Evolutionary conservation across 2,888 invertebrate species (phyloP).

Genomic region (Portevinia maculata): DNA sequence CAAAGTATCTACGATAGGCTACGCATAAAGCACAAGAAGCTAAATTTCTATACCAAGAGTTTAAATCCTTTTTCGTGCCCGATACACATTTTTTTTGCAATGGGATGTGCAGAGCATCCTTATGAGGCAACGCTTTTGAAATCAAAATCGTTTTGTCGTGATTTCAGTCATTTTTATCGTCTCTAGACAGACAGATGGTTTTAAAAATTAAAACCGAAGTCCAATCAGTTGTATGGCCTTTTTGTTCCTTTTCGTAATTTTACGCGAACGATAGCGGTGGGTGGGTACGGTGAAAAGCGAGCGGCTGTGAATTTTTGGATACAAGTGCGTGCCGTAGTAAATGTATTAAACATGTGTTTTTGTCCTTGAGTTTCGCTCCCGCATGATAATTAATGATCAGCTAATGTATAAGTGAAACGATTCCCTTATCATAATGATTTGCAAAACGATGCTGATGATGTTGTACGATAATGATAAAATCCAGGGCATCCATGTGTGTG

Average conservation of each 20-base stretch:
- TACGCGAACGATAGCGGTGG: not conserved
- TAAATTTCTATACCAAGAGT: constrained; percentile 60
- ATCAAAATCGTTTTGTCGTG: constrained; percentile 71
- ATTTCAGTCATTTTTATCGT: constrained; percentile 73
- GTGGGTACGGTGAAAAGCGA: not conserved
- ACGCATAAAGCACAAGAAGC: constrained; percentile 55
- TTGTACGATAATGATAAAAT: constrained; percentile 34
- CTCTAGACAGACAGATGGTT: constrained; percentile 71
- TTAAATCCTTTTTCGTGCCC: constrained; percentile 62
- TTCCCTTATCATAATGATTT: constrained; percentile 60
- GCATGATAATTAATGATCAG: constrained; percentile 53
- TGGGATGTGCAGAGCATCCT: constrained; percentile 54
- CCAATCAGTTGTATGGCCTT: constrained; percentile 28
- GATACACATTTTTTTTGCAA: not conserved
- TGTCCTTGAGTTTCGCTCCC: constrained; percentile 21
- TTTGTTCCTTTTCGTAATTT: constrained; percentile 26
- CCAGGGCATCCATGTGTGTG: constrained; percentile 2
- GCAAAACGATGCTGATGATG: constrained; percentile 55
- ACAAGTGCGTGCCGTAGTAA: not conserved
- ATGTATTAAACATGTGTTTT: constrained; percentile 19
- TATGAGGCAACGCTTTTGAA: constrained; percentile 66
- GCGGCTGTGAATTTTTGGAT: not conserved
- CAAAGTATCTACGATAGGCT: constrained; percentile 21
- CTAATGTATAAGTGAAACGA: constrained; percentile 63
- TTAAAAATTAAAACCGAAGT: constrained; percentile 57